Evolutionary conservation across 2,797 vertebrate genomes (phyloP).

Genomic region (Manis javanica): DNA sequence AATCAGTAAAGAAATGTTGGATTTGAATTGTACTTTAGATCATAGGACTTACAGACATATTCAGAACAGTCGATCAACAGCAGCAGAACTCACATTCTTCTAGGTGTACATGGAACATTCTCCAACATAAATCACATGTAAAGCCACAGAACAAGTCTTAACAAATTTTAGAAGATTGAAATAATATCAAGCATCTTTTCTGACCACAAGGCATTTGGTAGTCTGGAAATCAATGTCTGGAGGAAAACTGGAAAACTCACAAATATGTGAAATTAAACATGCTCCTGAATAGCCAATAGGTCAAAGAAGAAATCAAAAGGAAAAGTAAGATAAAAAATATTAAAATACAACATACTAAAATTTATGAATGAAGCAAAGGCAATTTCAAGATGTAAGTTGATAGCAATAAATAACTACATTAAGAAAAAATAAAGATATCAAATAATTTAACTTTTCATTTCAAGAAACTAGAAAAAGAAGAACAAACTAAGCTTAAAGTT

Average conservation of each 20-base stretch:
- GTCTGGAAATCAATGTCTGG: not conserved
- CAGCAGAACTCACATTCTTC: not conserved
- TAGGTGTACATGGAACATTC: not conserved
- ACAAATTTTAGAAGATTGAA: not conserved
- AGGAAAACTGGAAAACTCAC: not conserved
- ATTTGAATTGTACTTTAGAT: not conserved
- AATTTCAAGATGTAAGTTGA: not conserved
- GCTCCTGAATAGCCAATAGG: not conserved
- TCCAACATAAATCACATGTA: not conserved
- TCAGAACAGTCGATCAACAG: not conserved
- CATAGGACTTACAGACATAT: not conserved
- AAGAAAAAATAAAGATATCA: not conserved
- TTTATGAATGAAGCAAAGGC: not conserved
- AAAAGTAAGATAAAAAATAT: not conserved
- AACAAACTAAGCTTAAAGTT: not conserved
- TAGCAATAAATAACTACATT: not conserved
- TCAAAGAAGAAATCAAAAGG: not conserved
- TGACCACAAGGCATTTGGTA: not conserved
- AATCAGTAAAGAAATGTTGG: not conserved
- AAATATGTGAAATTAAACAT: not conserved
- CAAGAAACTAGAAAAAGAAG: not conserved
- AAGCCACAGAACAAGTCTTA: not conserved
- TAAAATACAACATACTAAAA: not conserved
- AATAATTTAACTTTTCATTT: not conserved
- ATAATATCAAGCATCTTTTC: not conserved